Evolutionary conservation across 2,113 vertebrate genomes (phyloP).

Genomic region (Nettapus auritus): DNA sequence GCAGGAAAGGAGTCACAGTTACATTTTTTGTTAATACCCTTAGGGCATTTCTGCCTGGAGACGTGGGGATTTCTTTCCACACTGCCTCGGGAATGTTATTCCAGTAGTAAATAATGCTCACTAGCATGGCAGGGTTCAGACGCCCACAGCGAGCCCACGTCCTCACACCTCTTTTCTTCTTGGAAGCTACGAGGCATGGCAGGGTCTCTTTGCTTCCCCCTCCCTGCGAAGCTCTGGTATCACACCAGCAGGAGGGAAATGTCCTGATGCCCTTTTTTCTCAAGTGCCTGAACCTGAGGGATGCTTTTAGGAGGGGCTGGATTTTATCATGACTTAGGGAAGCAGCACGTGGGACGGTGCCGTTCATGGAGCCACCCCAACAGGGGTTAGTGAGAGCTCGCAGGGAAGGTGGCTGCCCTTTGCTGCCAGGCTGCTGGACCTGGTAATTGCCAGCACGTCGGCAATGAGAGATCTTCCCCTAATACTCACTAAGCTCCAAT

Average conservation of each 20-base stretch:
- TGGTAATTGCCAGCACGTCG: conserved; percentile 16
- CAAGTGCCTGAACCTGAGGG: neutral
- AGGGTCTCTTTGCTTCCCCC: neutral
- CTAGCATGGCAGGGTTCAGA: neutral
- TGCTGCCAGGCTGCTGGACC: neutral
- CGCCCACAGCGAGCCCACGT: neutral
- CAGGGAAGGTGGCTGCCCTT: too few species aligned
- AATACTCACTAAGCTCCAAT: conserved; percentile 50
- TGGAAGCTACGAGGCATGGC: neutral
- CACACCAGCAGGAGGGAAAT: neutral
- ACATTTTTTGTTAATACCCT: neutral
- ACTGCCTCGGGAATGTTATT: neutral
- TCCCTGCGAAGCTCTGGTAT: neutral
- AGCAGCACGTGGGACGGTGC: neutral
- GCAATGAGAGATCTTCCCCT: conserved; percentile 18
- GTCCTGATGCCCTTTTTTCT: fast-evolving
- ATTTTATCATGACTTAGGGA: neutral
- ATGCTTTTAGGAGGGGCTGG: neutral
- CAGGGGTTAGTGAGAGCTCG: too few species aligned
- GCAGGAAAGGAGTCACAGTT: neutral
- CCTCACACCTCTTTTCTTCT: neutral
- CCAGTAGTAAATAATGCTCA: conserved; percentile 33
- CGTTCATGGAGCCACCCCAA: neutral
- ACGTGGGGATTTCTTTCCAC: neutral
- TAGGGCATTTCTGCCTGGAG: neutral